Evolutionary conservation across 2,113 vertebrate genomes (phyloP).

Genomic region (Eonycteris spelaea): DNA sequence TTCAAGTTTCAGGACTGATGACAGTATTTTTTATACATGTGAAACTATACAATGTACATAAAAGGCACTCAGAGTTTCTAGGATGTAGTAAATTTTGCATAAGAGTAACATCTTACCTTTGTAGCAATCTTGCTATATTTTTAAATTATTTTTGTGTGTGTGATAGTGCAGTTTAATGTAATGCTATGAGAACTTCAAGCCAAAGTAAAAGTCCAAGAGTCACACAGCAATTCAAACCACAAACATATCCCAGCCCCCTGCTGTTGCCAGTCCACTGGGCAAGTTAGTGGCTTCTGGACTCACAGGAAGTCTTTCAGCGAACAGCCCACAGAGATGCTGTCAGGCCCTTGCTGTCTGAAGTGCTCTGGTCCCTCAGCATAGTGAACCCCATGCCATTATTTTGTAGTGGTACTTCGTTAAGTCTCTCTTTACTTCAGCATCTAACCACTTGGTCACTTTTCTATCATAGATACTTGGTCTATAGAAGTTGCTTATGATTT

Average conservation of each 20-base stretch:
- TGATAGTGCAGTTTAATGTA: background rate
- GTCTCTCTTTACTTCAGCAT: background rate
- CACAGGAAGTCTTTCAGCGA: background rate
- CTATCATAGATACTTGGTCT: background rate
- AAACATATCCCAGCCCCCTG: background rate
- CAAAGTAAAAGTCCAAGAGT: background rate
- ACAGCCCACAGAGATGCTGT: background rate
- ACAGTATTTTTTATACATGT: background rate
- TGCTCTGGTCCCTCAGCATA: fast-evolving
- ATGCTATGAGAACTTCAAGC: background rate
- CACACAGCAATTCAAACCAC: background rate
- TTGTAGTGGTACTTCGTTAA: no score
- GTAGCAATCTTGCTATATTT: background rate
- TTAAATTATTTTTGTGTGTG: background rate
- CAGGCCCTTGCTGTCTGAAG: background rate
- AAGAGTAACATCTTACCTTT: background rate
- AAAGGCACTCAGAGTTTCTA: background rate
- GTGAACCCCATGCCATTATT: background rate
- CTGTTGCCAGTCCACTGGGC: fast-evolving
- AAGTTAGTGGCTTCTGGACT: background rate
- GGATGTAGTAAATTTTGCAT: background rate
- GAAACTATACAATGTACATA: no score
- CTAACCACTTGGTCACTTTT: background rate
- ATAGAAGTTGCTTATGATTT: background rate
- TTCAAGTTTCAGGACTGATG: background rate